Conservation (phyloP, 1,140 invertebrate genomes). For the Proales similis region DNA sequence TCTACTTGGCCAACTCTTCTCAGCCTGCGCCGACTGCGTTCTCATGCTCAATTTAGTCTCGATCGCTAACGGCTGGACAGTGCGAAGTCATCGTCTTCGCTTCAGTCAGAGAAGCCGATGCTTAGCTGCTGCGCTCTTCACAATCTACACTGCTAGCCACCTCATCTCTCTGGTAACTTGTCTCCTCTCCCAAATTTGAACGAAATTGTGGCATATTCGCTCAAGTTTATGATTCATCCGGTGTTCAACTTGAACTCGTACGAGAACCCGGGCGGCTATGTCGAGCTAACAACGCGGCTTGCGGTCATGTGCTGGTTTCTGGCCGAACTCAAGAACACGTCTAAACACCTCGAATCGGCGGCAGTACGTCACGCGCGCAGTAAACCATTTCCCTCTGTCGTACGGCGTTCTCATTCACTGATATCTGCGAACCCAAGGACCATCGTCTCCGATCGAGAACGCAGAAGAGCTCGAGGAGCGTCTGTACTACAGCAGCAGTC, state of each 20-base stretch:
- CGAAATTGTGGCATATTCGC: conserved; percentile 41
- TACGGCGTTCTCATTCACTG: conserved; percentile 39
- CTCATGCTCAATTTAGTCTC: conserved; percentile 88
- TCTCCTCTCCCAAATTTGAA: background rate
- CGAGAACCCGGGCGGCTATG: conserved; percentile 89
- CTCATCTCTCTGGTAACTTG: conserved; percentile 11
- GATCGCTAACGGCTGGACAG: conserved; percentile 91
- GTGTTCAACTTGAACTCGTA: conserved; percentile 93
- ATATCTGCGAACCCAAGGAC: no score
- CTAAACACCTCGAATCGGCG: conserved; percentile 49
- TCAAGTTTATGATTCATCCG: conserved; percentile 83
- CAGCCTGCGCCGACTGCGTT: conserved; percentile 79
- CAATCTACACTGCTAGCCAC: conserved; percentile 1
- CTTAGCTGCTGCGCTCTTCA: conserved; percentile 1
- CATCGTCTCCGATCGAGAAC: no score
- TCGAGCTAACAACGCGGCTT: conserved; percentile 75
- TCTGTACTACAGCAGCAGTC: no score
- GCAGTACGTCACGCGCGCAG: conserved; percentile 87
- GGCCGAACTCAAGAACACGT: conserved; percentile 66
- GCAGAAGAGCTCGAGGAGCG: no score
- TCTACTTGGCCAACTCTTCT: conserved; percentile 78
- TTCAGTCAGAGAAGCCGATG: background rate
- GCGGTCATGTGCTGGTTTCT: conserved; percentile 91
- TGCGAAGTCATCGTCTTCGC: conserved; percentile 47
- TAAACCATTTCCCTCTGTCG: conserved; percentile 26